phyloP scores from a whole-genome alignment of 2,113 vertebrate genomes.

The Rhea pennata region DNA sequence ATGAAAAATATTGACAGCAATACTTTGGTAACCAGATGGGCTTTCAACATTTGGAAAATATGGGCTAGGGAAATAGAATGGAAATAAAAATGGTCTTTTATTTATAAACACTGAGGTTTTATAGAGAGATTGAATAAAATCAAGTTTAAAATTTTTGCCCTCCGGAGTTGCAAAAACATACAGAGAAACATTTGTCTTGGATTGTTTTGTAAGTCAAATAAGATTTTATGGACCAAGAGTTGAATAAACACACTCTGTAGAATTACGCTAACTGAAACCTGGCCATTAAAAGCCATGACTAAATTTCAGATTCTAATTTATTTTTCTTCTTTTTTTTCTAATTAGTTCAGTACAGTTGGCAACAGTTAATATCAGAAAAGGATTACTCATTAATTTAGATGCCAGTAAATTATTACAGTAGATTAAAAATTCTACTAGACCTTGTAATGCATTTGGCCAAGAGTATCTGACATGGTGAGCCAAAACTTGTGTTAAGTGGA shows the following conservation, averaged over 20 bases:
- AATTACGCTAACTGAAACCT: conserved; percentile 33
- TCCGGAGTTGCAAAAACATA: conserved; percentile 58
- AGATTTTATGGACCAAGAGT: conserved; percentile 50
- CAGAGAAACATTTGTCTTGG: conserved; percentile 68
- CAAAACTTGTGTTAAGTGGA: conserved; percentile 20
- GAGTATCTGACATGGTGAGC: background rate
- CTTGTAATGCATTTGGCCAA: background rate
- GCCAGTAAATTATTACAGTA: conserved; percentile 27
- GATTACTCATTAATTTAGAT: conserved; percentile 29
- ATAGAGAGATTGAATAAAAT: conserved; percentile 44
- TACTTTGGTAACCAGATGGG: conserved; percentile 23
- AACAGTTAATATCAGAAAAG: conserved; percentile 27
- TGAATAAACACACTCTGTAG: conserved; percentile 59
- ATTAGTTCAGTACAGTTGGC: conserved; percentile 49
- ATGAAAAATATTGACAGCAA: conserved; percentile 1
- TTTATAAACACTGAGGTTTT: conserved; percentile 47
- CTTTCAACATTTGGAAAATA: conserved; percentile 40
- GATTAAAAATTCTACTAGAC: conserved; percentile 39
- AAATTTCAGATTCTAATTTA: conserved; percentile 25
- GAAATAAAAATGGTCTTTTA: conserved; percentile 52
- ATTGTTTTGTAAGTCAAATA: conserved; percentile 64
- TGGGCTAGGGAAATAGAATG: conserved; percentile 25
- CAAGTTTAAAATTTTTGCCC: conserved; percentile 21
- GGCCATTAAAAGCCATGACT: conserved; percentile 46
- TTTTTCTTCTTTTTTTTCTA: background rate